Evolutionary conservation across 2,888 invertebrate species (phyloP), one percentile per base, ranked within the genome.

Genomic region (Ophion slaviceki): DNA sequence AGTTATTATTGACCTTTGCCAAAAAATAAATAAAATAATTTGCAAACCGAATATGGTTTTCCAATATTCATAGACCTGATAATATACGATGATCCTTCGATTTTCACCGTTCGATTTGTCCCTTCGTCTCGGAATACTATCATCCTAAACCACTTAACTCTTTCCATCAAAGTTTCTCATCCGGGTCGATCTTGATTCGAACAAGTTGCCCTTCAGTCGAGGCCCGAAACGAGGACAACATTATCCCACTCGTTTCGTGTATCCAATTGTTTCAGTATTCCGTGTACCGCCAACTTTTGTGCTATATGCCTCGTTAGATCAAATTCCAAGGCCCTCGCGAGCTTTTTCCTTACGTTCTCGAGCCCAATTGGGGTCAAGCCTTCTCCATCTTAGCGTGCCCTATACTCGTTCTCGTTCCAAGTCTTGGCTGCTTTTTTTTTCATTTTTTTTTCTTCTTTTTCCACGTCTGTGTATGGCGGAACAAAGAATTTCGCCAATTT

Each of bases 321-420:
- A 57, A 64, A 71, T 84, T 70, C 66, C 45, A 76, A 62, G 64
- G 84, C 80, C 57, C 66, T 62, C 62, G 78, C 45, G 47, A 75
- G 24, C 64, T 84, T 75, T 75, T 80, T 76, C 61, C 61, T 36
- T 66, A 74, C 75, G 47, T 82, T 79, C 71, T 11, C 20, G 61
- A 45, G 72, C 17, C 17, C 79, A 85, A 85, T 76, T 85, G 82
- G 53, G 82, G 85, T 85, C 82, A 82, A 82, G 85, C 82, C 66
- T 76, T 47, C 40, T 80, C 76, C 71, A 57, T 53, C 64, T 70
- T 74, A 11, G 66, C 76, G 14, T 53, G 53, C 14, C 17, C 17
- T 53, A 17, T 76, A 45, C 76, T 72, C 72, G 66, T 85, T 61
- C 28, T 66, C 53, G 57, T 79, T 70, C 20, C 32, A 61, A 17